Evolutionary conservation across 2,888 invertebrate species (phyloP), one percentile per base, ranked within the genome.

Genomic region (Tuberolachnus salignus): DNA sequence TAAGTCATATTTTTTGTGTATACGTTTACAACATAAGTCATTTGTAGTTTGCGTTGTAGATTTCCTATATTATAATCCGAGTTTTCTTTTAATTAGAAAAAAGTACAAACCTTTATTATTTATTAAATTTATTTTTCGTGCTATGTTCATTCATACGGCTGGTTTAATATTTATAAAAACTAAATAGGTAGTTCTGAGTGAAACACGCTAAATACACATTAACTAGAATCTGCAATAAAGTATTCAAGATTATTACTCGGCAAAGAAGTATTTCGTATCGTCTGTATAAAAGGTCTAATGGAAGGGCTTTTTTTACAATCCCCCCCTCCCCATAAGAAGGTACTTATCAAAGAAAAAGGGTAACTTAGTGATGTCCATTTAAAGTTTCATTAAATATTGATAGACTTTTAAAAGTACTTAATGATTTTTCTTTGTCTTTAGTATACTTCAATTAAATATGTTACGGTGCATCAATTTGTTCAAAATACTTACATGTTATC

Each of bases 221-320:
- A 44, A 23, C 49, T 44, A 23, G 21, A 51, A 16, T 34, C 34
- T 21, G 51, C 61, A 51, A 73, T 73, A 73, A 42, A 73, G 19
- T 51, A 73, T 61, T 61, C 61, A 51, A 61, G 61, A 73, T 73
- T 73, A 51, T 34, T 4, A 49, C 61, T 61, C 61, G 16, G 61
- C 72, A n/a, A 71, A 59, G 46, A 57, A 3, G 26, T 57, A 46
- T 21, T 73, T 72, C 46, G 49, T 51, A 51, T n/a, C n/a, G 61
- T 42, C 46, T n/a, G 1, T 34, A 59, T 61, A 73, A 73, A 73
- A 73, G 61, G 34, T 61, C 59, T 73, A 61, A 61, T 51, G 61
- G 61, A 51, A 63, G 14, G 34, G 34, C 51, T 61, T 69, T 34
- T 34, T 42, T 51, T 73, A 51, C 49, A 51, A 51, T 61, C 8